These are phyloP conservation scores for Grus americana DNA, from an alignment of 2,113 vertebrate genomes.

Conservation along the genomic window DNA sequence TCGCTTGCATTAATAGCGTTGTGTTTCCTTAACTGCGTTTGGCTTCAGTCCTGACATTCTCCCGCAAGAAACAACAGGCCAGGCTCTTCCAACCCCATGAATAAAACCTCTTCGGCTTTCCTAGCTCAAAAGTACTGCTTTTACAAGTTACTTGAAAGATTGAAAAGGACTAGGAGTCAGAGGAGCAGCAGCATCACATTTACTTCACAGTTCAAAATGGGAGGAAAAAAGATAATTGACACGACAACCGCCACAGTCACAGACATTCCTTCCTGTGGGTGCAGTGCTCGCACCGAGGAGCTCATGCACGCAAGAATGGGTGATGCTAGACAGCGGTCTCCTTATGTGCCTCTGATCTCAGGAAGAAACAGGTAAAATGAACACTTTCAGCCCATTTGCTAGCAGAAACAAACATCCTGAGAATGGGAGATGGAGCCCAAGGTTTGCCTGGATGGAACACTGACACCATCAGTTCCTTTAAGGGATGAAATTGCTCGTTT, in stretches of 20 bases:
- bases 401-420: neutral
- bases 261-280: neutral
- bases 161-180: no score
- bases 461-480: neutral
- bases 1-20: no score
- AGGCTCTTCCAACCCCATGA: no score
- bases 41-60: no score
- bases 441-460: neutral
- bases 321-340: no score
- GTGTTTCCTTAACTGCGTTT: no score
- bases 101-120: no score
- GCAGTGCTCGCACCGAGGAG: neutral
- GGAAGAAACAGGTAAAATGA: neutral
- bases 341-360: neutral
- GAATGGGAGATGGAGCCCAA: neutral
- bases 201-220: neutral
- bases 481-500: neutral
- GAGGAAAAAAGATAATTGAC: neutral
- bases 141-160: no score
- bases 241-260: neutral
- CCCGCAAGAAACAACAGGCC: no score
- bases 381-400: neutral
- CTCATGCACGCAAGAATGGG: neutral
- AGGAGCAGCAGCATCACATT: no score
- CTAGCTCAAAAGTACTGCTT: no score